Evolutionary conservation across 2,888 invertebrate species (phyloP).

Genomic region (Mythimna albipuncta): DNA sequence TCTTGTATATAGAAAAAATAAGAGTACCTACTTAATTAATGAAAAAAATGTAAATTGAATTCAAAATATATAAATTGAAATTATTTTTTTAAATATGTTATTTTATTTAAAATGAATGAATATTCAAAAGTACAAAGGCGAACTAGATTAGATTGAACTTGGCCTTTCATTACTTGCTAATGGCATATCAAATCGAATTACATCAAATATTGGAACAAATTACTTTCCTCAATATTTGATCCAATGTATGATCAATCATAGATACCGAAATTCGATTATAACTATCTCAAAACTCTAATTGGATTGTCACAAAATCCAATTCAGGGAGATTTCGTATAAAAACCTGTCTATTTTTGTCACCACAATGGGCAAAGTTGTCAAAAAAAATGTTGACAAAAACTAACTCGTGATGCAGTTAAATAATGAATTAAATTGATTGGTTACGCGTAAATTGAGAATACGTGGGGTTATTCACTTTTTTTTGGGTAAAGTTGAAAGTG

Average conservation of each 20-base stretch:
- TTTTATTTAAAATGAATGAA: neutral
- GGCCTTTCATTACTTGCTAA: neutral
- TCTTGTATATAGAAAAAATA: too few species aligned
- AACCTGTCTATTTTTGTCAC: slow-evolving; percentile 24
- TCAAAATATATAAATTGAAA: too few species aligned
- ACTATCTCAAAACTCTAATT: slow-evolving; percentile 26
- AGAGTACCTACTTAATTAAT: too few species aligned
- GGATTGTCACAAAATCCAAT: slow-evolving; percentile 40
- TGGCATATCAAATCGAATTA: neutral
- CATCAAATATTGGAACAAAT: neutral
- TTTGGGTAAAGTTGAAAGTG: slow-evolving; percentile 3
- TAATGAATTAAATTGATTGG: slow-evolving; percentile 49
- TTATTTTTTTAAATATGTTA: too few species aligned
- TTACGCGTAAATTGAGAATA: slow-evolving; percentile 49
- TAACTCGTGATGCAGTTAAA: slow-evolving; percentile 49
- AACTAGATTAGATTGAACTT: neutral
- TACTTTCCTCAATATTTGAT: neutral
- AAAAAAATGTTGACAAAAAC: slow-evolving; percentile 45
- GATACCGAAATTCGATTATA: slow-evolving; percentile 25
- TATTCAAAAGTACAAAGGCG: neutral
- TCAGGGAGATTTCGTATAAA: slow-evolving; percentile 24
- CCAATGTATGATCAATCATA: slow-evolving; percentile 5
- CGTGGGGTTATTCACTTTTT: slow-evolving; percentile 34
- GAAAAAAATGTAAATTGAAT: too few species aligned
- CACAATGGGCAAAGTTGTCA: slow-evolving; percentile 13